Conservation (phyloP, 2,797 vertebrate genomes). For the Melanotaenia parkinsoni region DNA sequence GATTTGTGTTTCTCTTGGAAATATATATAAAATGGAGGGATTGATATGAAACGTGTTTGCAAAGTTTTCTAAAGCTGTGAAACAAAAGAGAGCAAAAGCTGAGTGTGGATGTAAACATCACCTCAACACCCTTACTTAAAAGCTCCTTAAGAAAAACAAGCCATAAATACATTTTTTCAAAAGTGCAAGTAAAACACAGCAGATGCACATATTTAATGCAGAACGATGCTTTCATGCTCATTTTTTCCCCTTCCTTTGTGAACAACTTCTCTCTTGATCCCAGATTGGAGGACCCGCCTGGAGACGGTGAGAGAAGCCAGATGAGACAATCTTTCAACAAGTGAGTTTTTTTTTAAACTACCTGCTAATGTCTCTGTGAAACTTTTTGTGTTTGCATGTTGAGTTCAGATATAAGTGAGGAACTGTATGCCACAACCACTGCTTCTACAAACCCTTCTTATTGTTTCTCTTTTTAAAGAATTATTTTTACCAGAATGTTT, state of each 20-base stretch:
- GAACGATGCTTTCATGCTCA: not conserved
- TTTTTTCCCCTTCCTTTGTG: slow-evolving; percentile 6
- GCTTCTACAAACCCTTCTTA: not conserved
- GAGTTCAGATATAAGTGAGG: not conserved
- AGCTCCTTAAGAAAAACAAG: slow-evolving; percentile 19
- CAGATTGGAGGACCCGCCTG: slow-evolving; percentile 82
- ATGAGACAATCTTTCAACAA: slow-evolving; percentile 81
- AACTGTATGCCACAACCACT: not conserved
- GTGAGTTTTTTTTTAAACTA: slow-evolving; percentile 66
- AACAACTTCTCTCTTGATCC: slow-evolving; percentile 14
- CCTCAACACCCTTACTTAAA: not conserved
- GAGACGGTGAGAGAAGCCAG: slow-evolving; percentile 69
- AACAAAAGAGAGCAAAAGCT: not conserved
- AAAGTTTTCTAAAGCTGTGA: slow-evolving; percentile 15
- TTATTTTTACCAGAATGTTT: not conserved
- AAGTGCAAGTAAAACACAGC: slow-evolving; percentile 6
- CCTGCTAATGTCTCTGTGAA: slow-evolving; percentile 1
- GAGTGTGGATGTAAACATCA: slow-evolving; percentile 5
- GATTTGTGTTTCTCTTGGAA: slow-evolving; percentile 6
- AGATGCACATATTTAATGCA: slow-evolving; percentile 9
- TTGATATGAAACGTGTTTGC: slow-evolving; percentile 23
- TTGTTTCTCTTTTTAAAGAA: not conserved
- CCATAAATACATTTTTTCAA: slow-evolving; percentile 4
- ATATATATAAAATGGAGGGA: not conserved
- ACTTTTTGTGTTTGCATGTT: not conserved